Evolutionary conservation across 2,113 vertebrate species (phyloP).

Genomic region (Podiceps cristatus): DNA sequence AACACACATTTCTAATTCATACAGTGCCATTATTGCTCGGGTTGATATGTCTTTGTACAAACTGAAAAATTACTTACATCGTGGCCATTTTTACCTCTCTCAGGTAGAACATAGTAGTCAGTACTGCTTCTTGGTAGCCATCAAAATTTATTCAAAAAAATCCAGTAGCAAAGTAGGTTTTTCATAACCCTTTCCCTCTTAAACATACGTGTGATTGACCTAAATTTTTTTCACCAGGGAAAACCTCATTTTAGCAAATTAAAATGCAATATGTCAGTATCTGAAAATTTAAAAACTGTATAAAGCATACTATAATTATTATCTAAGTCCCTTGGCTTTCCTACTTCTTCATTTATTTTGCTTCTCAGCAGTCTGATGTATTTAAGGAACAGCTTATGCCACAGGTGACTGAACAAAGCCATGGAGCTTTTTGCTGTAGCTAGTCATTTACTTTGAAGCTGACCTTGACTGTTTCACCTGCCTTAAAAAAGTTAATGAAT

Average conservation of each 20-base stretch:
- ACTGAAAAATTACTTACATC: neutral
- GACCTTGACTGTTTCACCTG: neutral
- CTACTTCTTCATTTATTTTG: neutral
- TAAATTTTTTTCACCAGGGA: neutral
- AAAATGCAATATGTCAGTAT: neutral
- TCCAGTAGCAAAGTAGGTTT: neutral
- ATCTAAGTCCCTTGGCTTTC: neutral
- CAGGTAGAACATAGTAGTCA: neutral
- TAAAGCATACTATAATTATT: neutral
- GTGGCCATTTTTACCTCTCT: neutral
- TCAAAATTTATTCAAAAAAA: neutral
- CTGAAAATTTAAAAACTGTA: neutral
- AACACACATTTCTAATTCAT: neutral
- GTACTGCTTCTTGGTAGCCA: neutral
- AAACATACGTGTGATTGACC: neutral
- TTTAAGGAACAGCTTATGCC: neutral
- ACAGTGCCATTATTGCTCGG: neutral
- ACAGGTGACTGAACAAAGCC: neutral
- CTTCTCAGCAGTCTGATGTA: neutral
- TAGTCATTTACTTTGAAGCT: neutral
- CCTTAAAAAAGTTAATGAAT: neutral
- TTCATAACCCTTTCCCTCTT: neutral
- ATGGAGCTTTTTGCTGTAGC: neutral
- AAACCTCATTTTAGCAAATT: neutral
- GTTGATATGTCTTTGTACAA: neutral